phyloP scores from a whole-genome alignment of 2,113 vertebrate genomes.

The Chaenogobius annularis region DNA sequence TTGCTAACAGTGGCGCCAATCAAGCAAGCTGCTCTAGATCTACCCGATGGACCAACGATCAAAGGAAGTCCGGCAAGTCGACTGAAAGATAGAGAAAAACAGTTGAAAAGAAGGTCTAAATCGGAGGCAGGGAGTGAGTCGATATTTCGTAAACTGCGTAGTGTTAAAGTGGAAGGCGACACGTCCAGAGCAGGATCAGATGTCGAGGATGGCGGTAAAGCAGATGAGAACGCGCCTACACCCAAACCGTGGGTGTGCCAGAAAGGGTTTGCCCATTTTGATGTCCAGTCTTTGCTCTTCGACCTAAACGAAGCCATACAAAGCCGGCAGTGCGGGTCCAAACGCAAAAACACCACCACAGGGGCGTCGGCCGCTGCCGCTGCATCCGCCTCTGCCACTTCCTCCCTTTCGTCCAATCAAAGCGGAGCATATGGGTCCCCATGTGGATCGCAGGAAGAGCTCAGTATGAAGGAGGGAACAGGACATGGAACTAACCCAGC shows the following conservation, averaged over 20 bases:
- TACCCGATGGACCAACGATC: slow-evolving; percentile 86
- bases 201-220: slow-evolving; percentile 89
- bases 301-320: slow-evolving; percentile 92
- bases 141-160: slow-evolving; percentile 97
- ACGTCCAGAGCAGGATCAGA: slow-evolving; percentile 87
- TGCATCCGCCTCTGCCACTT: slow-evolving; percentile 87
- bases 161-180: slow-evolving; percentile 92
- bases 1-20: slow-evolving; percentile 85
- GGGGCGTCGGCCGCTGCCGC: slow-evolving; percentile 95
- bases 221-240: slow-evolving; percentile 78
- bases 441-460: slow-evolving; percentile 95
- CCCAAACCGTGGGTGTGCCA: slow-evolving; percentile 92
- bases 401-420: slow-evolving; percentile 80
- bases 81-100: slow-evolving; percentile 96
- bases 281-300: slow-evolving; percentile 95
- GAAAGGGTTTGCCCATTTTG: slow-evolving; percentile 94
- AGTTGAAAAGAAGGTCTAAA: slow-evolving; percentile 95
- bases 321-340: slow-evolving; percentile 89
- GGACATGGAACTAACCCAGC: slow-evolving; percentile 73
- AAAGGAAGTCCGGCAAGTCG: slow-evolving; percentile 90
- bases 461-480: slow-evolving; percentile 87
- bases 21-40: slow-evolving; percentile 82
- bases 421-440: slow-evolving; percentile 89
- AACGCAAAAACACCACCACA: slow-evolving; percentile 95
- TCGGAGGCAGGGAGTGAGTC: slow-evolving; percentile 97